These are phyloP conservation scores for Drosophila littoralis DNA, from an alignment of 1,140 invertebrate genomes.

Conservation along the genomic window DNA sequence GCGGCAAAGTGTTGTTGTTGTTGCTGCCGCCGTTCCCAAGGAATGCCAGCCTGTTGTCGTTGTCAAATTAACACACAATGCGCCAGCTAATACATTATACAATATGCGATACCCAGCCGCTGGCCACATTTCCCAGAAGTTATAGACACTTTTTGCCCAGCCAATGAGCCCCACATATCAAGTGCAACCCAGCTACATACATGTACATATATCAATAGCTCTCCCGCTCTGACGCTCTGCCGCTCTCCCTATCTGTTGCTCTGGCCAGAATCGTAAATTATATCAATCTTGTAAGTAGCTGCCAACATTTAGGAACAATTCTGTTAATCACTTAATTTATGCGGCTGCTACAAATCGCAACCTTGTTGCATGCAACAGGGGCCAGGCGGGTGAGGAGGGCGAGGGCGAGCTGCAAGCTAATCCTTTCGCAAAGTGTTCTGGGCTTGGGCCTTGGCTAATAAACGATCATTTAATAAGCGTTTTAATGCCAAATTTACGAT, in stretches of 20 bases:
- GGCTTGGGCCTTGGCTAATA: conserved; percentile 58
- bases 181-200: not conserved
- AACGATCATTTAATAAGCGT: conserved; percentile 83
- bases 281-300: conserved; percentile 74
- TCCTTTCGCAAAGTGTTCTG: conserved; percentile 31
- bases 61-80: conserved; percentile 81
- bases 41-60: conserved; percentile 53
- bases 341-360: conserved; percentile 72
- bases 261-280: conserved; percentile 57
- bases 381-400: not conserved
- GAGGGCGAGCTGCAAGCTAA: conserved; percentile 20
- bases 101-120: conserved; percentile 46
- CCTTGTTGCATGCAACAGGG: conserved; percentile 57
- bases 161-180: conserved; percentile 15
- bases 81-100: conserved; percentile 77
- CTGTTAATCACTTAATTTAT: conserved; percentile 77
- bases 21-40: conserved; percentile 59
- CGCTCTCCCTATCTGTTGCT: not conserved
- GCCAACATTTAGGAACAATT: conserved; percentile 74
- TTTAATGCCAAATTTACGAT: conserved; percentile 84
- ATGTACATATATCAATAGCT: conserved; percentile 21
- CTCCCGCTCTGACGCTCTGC: not conserved
- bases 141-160: conserved; percentile 52
- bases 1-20: conserved; percentile 57
- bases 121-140: conserved; percentile 59